phyloP scores from a whole-genome alignment of 2,113 vertebrate species.

The Rhipidura dahli region DNA sequence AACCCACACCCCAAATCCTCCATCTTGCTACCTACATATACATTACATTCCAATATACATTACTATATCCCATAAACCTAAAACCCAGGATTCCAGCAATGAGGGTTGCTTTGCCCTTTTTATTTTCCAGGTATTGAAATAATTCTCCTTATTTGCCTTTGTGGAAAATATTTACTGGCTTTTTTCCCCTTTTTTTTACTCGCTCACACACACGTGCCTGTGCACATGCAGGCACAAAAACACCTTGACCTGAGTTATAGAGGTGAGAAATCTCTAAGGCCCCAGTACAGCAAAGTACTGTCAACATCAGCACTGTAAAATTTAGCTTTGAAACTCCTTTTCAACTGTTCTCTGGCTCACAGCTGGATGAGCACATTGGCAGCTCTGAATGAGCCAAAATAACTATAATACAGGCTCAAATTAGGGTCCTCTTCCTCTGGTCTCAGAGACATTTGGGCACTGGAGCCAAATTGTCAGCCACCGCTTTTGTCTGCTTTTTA shows the following conservation, averaged over 20 bases:
- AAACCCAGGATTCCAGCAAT: too few relatives aligned
- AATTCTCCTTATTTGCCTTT: background rate
- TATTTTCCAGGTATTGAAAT: background rate
- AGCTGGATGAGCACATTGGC: background rate
- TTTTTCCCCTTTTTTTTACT: background rate
- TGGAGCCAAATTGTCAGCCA: background rate
- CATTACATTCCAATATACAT: too few relatives aligned
- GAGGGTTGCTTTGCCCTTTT: background rate
- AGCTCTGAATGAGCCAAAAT: background rate
- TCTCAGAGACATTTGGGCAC: background rate
- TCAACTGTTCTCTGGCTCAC: background rate
- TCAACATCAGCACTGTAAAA: background rate
- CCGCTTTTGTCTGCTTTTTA: background rate
- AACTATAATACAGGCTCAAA: background rate
- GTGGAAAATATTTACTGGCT: background rate
- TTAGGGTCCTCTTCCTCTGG: background rate
- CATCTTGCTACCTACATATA: too few relatives aligned
- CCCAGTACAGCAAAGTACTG: background rate
- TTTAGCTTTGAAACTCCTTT: background rate
- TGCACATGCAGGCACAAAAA: background rate
- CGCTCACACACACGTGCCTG: background rate
- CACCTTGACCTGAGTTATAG: background rate
- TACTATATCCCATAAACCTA: too few relatives aligned
- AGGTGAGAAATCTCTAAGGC: background rate
- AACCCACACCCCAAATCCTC: too few relatives aligned